These are phyloP conservation scores for Gymnoscopelus braueri DNA, from an alignment of 2,797 vertebrate genomes.

Conservation along the genomic window DNA sequence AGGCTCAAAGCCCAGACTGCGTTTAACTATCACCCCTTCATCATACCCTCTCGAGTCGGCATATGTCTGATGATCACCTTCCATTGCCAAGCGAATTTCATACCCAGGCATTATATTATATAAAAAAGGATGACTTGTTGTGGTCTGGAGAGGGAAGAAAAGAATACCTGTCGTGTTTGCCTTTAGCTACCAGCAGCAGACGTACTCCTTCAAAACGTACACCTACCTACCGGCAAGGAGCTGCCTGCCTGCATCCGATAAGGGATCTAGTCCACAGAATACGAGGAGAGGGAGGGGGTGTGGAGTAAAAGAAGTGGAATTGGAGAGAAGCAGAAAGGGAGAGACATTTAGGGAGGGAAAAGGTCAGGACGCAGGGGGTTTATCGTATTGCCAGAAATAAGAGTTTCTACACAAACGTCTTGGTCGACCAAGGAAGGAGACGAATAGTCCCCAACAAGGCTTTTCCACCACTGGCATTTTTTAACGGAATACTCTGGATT, in stretches of 20 bases:
- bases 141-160: conserved; percentile 37
- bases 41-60: conserved; percentile 28
- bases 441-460: conserved; percentile 43
- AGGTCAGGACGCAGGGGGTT: conserved; percentile 72
- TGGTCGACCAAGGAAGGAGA: conserved; percentile 61
- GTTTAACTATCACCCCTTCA: conserved; percentile 24
- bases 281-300: conserved; percentile 71
- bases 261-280: conserved; percentile 71
- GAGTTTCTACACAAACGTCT: conserved; percentile 67
- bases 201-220: conserved; percentile 65
- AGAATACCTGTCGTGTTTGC: conserved; percentile 64
- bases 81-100: conserved; percentile 42
- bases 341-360: conserved; percentile 69
- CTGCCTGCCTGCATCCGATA: conserved; percentile 81
- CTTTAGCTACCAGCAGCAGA: conserved; percentile 76
- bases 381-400: conserved; percentile 73
- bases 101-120: conserved; percentile 23
- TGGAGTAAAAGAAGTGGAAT: conserved; percentile 61
- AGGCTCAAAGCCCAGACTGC: conserved; percentile 6
- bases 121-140: conserved; percentile 31
- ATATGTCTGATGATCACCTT: conserved; percentile 10
- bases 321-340: conserved; percentile 54
- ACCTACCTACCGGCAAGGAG: conserved; percentile 62
- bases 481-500: conserved; percentile 50
- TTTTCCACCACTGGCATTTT: conserved; percentile 24